A percentile compares a stretch with the other conserved stretches of the same genome.
These are phyloP conservation scores for Gephyroberyx darwinii DNA, from an alignment of 2,797 vertebrate genomes.

Conservation along the genomic window DNA sequence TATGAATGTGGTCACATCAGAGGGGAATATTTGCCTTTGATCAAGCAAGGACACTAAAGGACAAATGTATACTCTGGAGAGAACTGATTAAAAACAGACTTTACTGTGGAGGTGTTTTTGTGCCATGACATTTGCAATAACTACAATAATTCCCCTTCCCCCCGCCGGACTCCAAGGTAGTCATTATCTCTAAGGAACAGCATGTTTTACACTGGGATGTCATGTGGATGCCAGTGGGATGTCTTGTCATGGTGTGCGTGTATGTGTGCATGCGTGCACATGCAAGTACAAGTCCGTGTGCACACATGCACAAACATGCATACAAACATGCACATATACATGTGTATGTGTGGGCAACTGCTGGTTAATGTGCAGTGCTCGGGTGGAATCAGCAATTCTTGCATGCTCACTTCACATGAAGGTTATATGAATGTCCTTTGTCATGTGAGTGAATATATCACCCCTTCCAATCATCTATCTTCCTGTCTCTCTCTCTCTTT, in stretches of 20 bases:
- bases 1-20: slow-evolving; percentile 26
- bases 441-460: slow-evolving; percentile 37
- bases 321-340: not conserved
- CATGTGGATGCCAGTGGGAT: slow-evolving; percentile 17
- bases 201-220: slow-evolving; percentile 37
- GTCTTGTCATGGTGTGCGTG: not conserved
- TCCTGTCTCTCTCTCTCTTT: slow-evolving; percentile 2
- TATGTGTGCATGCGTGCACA: not conserved
- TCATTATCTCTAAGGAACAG: slow-evolving; percentile 26
- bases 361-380: slow-evolving; percentile 4
- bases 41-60: slow-evolving; percentile 50
- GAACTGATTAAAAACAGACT: slow-evolving; percentile 10
- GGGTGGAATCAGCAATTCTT: not conserved
- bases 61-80: slow-evolving; percentile 13
- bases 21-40: slow-evolving; percentile 33
- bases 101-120: not conserved
- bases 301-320: not conserved
- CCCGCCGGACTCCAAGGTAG: slow-evolving; percentile 2
- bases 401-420: slow-evolving; percentile 52
- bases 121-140: not conserved
- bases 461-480: slow-evolving; percentile 25
- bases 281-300: not conserved
- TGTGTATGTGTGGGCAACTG: slow-evolving; percentile 3
- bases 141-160: not conserved
- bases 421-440: slow-evolving; percentile 64